phyloP scores from a whole-genome alignment of 2,797 vertebrate species.

The Schizopygopsis pylzovi region DNA sequence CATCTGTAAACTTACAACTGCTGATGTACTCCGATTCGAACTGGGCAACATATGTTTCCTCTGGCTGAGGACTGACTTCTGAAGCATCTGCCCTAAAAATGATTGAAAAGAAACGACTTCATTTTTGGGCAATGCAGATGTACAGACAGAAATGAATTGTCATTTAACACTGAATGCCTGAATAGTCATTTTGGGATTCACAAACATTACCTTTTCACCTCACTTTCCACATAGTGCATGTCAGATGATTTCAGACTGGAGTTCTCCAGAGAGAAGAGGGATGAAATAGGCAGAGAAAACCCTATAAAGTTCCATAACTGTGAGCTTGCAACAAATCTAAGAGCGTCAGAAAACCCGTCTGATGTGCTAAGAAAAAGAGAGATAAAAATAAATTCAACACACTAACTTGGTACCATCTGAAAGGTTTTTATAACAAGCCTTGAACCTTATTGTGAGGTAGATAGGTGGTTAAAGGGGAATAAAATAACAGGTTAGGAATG shows the following conservation, averaged over 20 bases:
- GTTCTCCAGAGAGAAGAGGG: constrained; percentile 4
- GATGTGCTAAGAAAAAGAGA: constrained; percentile 52
- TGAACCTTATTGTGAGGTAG: neutral
- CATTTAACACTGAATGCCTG: neutral
- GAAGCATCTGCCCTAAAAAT: constrained; percentile 24
- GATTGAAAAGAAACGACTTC: neutral
- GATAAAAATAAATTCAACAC: neutral
- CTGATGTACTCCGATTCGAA: constrained; percentile 74
- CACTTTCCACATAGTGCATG: neutral
- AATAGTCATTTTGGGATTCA: neutral
- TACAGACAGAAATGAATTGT: neutral
- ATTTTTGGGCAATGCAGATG: neutral
- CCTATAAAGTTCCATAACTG: constrained; percentile 52
- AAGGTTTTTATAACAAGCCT: neutral
- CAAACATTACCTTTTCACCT: constrained; percentile 59
- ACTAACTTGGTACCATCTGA: neutral
- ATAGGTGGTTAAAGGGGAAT: neutral
- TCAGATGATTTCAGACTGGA: constrained; percentile 10
- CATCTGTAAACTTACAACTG: constrained; percentile 70
- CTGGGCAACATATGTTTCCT: constrained; percentile 33
- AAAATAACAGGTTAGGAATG: neutral
- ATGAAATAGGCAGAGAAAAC: constrained; percentile 12
- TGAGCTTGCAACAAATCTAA: constrained; percentile 60
- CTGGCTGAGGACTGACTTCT: constrained; percentile 49
- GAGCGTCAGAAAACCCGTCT: constrained; percentile 65